Base-by-base conservation (phyloP, 2,888 invertebrate genomes). In the Rutpela maculata region DNA sequence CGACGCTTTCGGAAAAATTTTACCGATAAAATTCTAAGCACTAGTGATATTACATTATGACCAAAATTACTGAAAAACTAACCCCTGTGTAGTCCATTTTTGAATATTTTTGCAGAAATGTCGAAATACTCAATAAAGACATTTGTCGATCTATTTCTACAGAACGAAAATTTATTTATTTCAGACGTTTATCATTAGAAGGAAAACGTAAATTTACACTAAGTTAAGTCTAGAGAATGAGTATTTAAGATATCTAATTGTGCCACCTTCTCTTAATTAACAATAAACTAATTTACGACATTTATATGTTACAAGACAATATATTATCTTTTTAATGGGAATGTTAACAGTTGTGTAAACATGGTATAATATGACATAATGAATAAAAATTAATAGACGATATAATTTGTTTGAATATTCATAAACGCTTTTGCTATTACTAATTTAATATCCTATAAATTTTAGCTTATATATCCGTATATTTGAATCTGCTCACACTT, bases 401-500 rank as follows among this genome's bases (percentile, higher is more conserved):
- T 12, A 19, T 56, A n/a, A 35, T 70, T 70, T 43, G 22, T 43
- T 57, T 70, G 43, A 70, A 70, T 70, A 60, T 70, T 70, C 60
- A 70, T 70, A 70, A 50, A 26, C n/a, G 60, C 43, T 70, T 38
- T 56, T n/a, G 18, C 17, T 22, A 56, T 26, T 67, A 55, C 12
- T 43, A 18, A 18, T 19, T 59, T 59, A 22, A 22, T 59, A 12
- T 59, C 15, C 15, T 50, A 50, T 12, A 50, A 50, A 50, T 50
- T 50, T 15, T 15, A 50, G 3, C n/a, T 50, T n/a, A n/a, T n/a
- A 50, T 50, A 43, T 43, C 11, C 38, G 31, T 6, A 35, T 35
- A 35, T 35, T 7, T 7, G 31, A 5, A 7, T 7, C 31, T 35
- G 31, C 7, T 0, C 31, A 35, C 7, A 35, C 31, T 6, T 35